Conservation (phyloP, 2,113 vertebrate genomes). For the Phyllostomus discolor region DNA sequence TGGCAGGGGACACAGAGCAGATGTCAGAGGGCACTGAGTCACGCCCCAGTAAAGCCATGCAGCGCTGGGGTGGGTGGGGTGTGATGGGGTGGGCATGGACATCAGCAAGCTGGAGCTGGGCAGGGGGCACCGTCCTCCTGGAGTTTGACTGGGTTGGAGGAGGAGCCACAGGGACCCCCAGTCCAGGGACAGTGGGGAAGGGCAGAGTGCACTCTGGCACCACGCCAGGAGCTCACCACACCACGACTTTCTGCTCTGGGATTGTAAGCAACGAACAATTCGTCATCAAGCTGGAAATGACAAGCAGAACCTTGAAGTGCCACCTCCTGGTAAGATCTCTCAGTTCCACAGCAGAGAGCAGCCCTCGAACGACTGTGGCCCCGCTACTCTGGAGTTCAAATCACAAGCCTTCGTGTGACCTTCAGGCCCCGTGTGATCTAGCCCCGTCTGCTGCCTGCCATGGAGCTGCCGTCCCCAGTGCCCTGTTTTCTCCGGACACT, state of each 20-base stretch:
- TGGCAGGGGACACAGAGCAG: not conserved
- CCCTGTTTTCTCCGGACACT: not conserved
- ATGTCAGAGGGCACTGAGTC: not conserved
- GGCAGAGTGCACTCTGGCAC: not conserved
- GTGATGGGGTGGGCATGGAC: no score
- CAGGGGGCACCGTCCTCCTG: not conserved
- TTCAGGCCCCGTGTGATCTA: not conserved
- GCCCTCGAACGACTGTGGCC: not conserved
- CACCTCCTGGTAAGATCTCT: not conserved
- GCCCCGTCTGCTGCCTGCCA: no score
- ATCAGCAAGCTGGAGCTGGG: not conserved
- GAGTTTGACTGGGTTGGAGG: not conserved
- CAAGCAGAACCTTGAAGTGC: not conserved
- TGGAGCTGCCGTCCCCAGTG: not conserved
- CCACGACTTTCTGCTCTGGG: not conserved
- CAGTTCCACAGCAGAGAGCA: not conserved
- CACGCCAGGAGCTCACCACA: accelerated
- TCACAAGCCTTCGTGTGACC: not conserved
- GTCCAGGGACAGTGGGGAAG: not conserved
- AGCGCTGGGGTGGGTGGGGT: not conserved
- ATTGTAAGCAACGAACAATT: not conserved
- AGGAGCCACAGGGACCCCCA: not conserved
- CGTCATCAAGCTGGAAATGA: not conserved
- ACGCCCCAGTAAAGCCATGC: not conserved
- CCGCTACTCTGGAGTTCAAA: not conserved